Evolutionary conservation across 2,113 vertebrate genomes (phyloP).

Genomic region (Apeltes quadracus): DNA sequence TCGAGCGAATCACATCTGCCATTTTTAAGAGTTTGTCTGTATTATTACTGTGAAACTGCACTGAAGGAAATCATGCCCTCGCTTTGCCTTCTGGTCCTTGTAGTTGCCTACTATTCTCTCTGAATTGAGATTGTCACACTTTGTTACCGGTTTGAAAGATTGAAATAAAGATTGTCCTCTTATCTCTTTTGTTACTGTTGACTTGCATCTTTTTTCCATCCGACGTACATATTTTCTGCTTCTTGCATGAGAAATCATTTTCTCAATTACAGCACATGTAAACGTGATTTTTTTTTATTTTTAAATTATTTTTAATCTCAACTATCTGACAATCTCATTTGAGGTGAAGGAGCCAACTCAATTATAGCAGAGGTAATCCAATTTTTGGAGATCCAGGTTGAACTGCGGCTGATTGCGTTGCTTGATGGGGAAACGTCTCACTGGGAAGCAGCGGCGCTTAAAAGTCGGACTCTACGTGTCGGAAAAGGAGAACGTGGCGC

Average conservation of each 20-base stretch:
- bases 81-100: slow-evolving; percentile 68
- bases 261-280: slow-evolving; percentile 29
- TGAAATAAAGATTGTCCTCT: slow-evolving; percentile 76
- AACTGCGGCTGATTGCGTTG: slow-evolving; percentile 57
- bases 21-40: slow-evolving; percentile 37
- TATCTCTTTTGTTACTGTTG: slow-evolving; percentile 47
- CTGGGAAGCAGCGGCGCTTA: slow-evolving; percentile 34
- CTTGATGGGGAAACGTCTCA: slow-evolving; percentile 62
- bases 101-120: slow-evolving; percentile 68
- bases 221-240: background rate
- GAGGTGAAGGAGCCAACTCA: slow-evolving; percentile 52
- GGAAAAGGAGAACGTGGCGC: slow-evolving; percentile 8
- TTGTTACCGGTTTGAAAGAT: slow-evolving; percentile 66
- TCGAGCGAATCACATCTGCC: slow-evolving; percentile 39
- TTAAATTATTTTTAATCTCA: background rate
- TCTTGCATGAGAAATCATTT: slow-evolving; percentile 24
- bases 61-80: slow-evolving; percentile 57
- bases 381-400: slow-evolving; percentile 52
- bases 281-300: slow-evolving; percentile 19
- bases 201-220: background rate
- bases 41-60: slow-evolving; percentile 60
- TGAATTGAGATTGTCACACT: slow-evolving; percentile 66
- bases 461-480: slow-evolving; percentile 47
- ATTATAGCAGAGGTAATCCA: slow-evolving; percentile 64
- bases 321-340: slow-evolving; percentile 18